Base-by-base conservation (phyloP, 2,113 vertebrate species). In the Pedionomus torquatus region DNA sequence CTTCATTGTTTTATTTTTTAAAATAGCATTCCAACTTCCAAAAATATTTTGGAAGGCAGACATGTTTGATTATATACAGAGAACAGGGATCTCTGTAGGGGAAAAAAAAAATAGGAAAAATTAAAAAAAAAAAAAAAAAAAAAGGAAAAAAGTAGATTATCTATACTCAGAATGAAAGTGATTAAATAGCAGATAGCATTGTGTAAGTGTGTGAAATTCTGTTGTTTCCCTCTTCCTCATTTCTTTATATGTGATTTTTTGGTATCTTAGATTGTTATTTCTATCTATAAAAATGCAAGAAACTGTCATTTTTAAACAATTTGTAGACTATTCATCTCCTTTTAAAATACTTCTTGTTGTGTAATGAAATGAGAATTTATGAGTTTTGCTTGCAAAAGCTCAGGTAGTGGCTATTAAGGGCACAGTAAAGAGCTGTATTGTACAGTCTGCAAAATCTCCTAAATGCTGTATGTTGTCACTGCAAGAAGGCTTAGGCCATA, bases 381-480 rank as follows among this genome's bases (percentile, higher is more conserved):
- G 88, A 77, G 46, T 92, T 93, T 88, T 55, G 78, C 44, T 90
- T 69, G 60, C 75, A 74, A 51, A 78, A 69, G 17, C n/a, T 94
- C 17, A 7, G 52, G 8, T 5, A 80, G 35, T 65, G 52, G 58
- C 60, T 77, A 44, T 86, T 90, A 91, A 94, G 21, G 28, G n/a
- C 44, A 65, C 82, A 65, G 93, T 79, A 91, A 41, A 87, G 28
- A 91, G 46, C 16, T 95, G 41, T 77, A 44, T 31, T 71, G 21
- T 63, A 83, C 26, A 91, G 55, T 89, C 54, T 75, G 90, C 90
- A 97, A 63, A 93, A 94, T 72, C 78, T 84, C 79, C 44, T 91
- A 94, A 97, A 92, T 95, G 79, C 80, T 77, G 64, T 83, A 87
- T 88, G 77, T 70, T 95, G 87, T 92, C 89, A 93, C 43, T 85